These are phyloP conservation scores for Chirona hameri DNA, from an alignment of 2,888 invertebrate species.

Conservation along the genomic window DNA sequence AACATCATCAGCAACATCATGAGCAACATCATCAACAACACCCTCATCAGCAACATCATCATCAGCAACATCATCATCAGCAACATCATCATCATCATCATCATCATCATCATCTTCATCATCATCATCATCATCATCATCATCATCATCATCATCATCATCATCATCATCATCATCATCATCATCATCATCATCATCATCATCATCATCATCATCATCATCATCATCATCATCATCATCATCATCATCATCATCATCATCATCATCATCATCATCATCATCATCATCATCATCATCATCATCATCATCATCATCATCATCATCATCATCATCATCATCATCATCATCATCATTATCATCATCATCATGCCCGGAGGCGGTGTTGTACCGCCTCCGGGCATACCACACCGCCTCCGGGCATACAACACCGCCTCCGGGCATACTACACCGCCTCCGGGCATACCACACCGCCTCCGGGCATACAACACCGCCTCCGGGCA, in stretches of 20 bases:
- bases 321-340: slow-evolving; percentile 13
- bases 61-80: too few species aligned
- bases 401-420: too few species aligned
- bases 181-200: slow-evolving; percentile 11
- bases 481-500: too few species aligned
- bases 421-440: too few species aligned
- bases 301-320: slow-evolving; percentile 9
- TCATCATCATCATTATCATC: slow-evolving; percentile 13
- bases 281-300: slow-evolving; percentile 25
- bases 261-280: slow-evolving; percentile 1
- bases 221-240: slow-evolving; percentile 25
- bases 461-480: too few species aligned
- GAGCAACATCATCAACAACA: too few species aligned
- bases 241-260: slow-evolving; percentile 29
- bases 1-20: too few species aligned
- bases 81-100: neutral
- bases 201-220: slow-evolving; percentile 28
- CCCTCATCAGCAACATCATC: too few species aligned
- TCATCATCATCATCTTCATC: neutral
- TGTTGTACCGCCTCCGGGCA: too few species aligned
- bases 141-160: slow-evolving; percentile 26
- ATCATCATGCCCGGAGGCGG: too few species aligned
- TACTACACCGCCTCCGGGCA: too few species aligned
- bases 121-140: neutral
- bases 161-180: slow-evolving; percentile 24